Base-by-base conservation (phyloP, 2,888 invertebrate species). In the Parasteatoda lunata region DNA sequence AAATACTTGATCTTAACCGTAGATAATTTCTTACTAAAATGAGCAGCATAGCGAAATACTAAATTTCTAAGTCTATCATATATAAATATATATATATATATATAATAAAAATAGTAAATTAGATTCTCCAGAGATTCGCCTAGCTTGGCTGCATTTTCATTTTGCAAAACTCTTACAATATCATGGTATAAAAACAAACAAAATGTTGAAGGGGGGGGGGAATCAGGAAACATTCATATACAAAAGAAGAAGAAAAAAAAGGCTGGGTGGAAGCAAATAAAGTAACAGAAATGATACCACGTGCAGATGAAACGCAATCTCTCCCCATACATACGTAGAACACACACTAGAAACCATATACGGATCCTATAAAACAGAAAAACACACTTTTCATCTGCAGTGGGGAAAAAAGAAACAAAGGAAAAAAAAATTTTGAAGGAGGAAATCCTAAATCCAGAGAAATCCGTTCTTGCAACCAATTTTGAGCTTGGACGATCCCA, bases 391-490 rank as follows among this genome's bases (percentile, higher is more conserved):
- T 77, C 77, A 77, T 77, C 68, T 52, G 66, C 51, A 77, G 77
- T 49, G 48, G 68, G 30, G 45, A 13, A 65, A 76, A 76, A 76
- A 9, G 48, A 70, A 70, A 65, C 15, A 30, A 64, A 68, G 64
- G 64, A 76, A 49, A 45, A 75, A 48, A 76, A 76, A 65, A 76
- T 13, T 8, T 70, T 7, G n/a, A 15, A 52, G 13, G 59, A 9
- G 49, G 59, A 51, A 52, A 13, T 51, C 54, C 77, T 69, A 64
- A 78, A 78, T 78, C 77, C 77, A 8, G 48, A 45, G 49, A 71
- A 72, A 79, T 72, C 79, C 52, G 77, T 11, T 70, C 78, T 54
- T 72, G 47, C 80, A 51, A 52, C 66, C 80, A 73, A 80, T 73
- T 80, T 80, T 80, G 73, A 73, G 73, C 73, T 64, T 73, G 66